Base-by-base conservation (phyloP, 1,140 invertebrate species). In the Drosophila obscura region DNA sequence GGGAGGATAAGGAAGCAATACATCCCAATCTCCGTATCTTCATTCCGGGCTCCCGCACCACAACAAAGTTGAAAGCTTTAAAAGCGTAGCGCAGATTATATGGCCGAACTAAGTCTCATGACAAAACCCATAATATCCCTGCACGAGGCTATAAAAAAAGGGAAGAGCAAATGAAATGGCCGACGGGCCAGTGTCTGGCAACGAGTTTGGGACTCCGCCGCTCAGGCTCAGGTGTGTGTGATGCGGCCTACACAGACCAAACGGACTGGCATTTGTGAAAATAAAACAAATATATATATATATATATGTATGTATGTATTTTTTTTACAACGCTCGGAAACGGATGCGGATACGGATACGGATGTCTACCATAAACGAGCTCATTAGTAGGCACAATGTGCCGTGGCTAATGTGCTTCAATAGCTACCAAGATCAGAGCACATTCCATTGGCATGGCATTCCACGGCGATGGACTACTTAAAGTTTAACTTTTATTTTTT, bases 371-470 rank as follows among this genome's bases (percentile, higher is more conserved):
- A 76, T 76, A 76, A 76, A 76, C 80, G 65, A 64, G 60, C 80
- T 83, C 80, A 83, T 83, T 79, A 83, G 80, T 83, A 79, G 67
- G 80, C 76, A 79, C 63, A 83, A 76, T 76, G 80, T 76, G 62
- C 58, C 62, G 48, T 83, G 39, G 51, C 62, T 75, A 66, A 83
- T 77, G 58, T 69, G 64, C 74, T 62, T 46, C 50, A 46, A 57
- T 59, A 61, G 53, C 60, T 52, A 58, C 46, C 56, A 62, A 16
- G 35, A 31, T 26, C 28, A 55, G 16, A 43, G 39, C 28, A 28
- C 56, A 46, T 59, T 66, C 50, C 22, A 39, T 1, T 19, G 19
- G 19, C 53, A 43, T 8, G 71, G 60, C 53, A 74, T 75, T 66
- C 43, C 62, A 53, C 44, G 49, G 62, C 59, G 19, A 11, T 2